Evolutionary conservation across 1,140 invertebrate species (phyloP).

Genomic region (Euschistus heros): DNA sequence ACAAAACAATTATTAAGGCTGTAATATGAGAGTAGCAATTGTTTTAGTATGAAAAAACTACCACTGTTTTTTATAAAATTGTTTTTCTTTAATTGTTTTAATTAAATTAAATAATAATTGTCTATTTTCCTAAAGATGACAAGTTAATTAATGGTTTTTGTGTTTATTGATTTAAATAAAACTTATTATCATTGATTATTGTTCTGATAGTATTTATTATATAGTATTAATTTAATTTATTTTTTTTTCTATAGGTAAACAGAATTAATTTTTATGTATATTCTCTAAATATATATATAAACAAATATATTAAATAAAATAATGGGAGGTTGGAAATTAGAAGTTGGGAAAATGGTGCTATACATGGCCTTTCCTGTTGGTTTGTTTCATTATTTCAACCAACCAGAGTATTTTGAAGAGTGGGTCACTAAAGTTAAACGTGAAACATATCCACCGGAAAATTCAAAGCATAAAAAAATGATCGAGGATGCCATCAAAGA

Average conservation of each 20-base stretch:
- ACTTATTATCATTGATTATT: too few relatives aligned
- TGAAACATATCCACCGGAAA: constrained; percentile 57
- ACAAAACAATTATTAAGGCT: too few relatives aligned
- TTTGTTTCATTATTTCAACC: constrained; percentile 76
- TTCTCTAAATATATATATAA: too few relatives aligned
- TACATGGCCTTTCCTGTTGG: constrained; percentile 77
- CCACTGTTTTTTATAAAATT: too few relatives aligned
- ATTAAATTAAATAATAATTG: too few relatives aligned
- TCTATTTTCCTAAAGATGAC: too few relatives aligned
- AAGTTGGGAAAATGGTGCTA: constrained; percentile 67
- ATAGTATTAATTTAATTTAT: not conserved
- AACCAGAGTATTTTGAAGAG: constrained; percentile 68
- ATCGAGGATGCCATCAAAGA: constrained; percentile 46
- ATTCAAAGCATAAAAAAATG: constrained; percentile 42
- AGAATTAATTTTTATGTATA: not conserved
- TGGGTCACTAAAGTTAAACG: constrained; percentile 60
- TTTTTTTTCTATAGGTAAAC: not conserved
- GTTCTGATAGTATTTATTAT: too few relatives aligned
- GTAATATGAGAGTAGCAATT: too few relatives aligned
- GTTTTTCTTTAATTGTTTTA: too few relatives aligned
- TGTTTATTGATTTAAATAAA: too few relatives aligned
- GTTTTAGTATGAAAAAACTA: too few relatives aligned
- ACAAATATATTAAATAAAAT: not conserved
- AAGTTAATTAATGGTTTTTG: too few relatives aligned
- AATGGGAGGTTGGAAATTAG: constrained; percentile 71